phyloP scores from a whole-genome alignment of 1,140 invertebrate genomes.

The Drosophila repleta region DNA sequence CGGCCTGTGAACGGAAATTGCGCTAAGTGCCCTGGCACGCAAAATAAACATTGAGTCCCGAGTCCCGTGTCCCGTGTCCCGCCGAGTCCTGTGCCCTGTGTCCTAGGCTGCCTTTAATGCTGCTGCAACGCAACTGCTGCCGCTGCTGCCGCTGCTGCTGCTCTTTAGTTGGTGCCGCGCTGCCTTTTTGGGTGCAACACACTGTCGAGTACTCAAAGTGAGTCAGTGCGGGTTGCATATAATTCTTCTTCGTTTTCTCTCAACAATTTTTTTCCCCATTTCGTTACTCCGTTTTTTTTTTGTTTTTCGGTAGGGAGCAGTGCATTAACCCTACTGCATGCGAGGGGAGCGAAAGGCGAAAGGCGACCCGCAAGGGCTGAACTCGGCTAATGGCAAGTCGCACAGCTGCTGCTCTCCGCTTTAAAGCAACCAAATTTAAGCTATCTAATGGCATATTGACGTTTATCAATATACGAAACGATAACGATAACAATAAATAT shows the following conservation, averaged over 20 bases:
- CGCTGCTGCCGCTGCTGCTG: neutral
- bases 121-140: conserved; percentile 2
- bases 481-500: neutral
- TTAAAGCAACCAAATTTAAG: no score
- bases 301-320: conserved; percentile 48
- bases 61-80: neutral
- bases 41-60: conserved; percentile 65
- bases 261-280: conserved; percentile 15
- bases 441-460: no score
- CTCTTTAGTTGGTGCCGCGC: conserved; percentile 32
- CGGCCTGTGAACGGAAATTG: conserved; percentile 61
- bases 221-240: conserved; percentile 54
- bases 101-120: conserved; percentile 26
- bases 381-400: neutral
- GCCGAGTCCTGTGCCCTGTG: neutral
- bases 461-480: no score
- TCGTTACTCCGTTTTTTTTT: conserved; percentile 11
- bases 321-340: conserved; percentile 45
- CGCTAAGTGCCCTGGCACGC: conserved; percentile 65
- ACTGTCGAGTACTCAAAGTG: conserved; percentile 71
- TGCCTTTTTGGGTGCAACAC: conserved; percentile 71
- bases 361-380: conserved; percentile 10
- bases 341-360: conserved; percentile 12
- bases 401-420: conserved; percentile 5
- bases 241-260: conserved; percentile 47